Evolutionary conservation across 2,797 vertebrate species (phyloP), one percentile per base, ranked within the genome.

Genomic region (Rhincodon typus): DNA sequence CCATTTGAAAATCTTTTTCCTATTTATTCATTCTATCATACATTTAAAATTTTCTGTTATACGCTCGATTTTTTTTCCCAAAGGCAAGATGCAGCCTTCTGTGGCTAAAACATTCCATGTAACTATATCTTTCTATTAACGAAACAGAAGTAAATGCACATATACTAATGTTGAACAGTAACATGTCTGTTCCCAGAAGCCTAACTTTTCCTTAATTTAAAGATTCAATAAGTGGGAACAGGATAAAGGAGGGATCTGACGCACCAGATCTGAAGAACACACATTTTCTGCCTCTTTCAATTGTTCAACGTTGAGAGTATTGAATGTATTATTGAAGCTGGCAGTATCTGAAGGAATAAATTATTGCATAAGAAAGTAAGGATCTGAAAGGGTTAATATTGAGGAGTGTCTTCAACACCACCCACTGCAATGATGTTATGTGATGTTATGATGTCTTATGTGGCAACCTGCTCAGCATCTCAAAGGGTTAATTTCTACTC

Each of bases 1-100:
- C 38, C 30, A 8, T 94, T 94, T 94, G 67, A 94, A 46, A 70
- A 38, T 72, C 67, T 69, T 70, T 67, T 25, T 23, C 62, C 62
- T 69, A 94, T 94, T 67, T 38, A 69, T 91, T 91, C 17, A 91
- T 91, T 66, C 57, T 66, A n/a, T 38, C 57, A 91, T 66, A 91
- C 42, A 17, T 67, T 94, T 42, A 57, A 57, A 91, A 91, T n/a
- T 66, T 17, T 66, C 1, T 6, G 30, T 21, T 46, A 21, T 34
- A 91, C 67, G 25, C 6, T 30, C 1, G 42, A 50, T 12, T 25
- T 72, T 50, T 93, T 30, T n/a, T 34, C 23, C 17, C 69, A 72
- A 94, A 50, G 23, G 50, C 72, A 72, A 23, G 38, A 94, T 72
- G 15, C 38, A 94, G 42, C 93, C 21, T 42, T 72, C 93, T 57